Percentiles rank a stretch among this genome's conserved stretches.
Conservation (phyloP, 1,140 invertebrate genomes). For the Ectropis grisescens region DNA sequence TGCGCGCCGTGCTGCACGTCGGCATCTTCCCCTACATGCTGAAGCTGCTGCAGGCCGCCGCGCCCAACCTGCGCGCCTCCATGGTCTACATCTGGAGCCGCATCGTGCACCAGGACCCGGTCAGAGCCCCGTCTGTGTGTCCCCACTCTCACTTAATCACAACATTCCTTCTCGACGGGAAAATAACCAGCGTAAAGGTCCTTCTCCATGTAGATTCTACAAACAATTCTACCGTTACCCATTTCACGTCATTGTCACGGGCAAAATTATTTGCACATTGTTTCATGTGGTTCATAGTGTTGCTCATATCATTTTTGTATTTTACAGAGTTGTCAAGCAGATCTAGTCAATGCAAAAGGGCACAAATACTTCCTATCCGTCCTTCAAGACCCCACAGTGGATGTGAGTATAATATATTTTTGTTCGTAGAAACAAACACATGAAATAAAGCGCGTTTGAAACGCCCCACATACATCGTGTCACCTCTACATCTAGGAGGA, state of each 20-base stretch:
- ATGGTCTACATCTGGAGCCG: slow-evolving; percentile 99
- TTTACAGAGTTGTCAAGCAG: slow-evolving; percentile 90
- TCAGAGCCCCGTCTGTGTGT: slow-evolving; percentile 30
- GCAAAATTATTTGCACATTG: too few species aligned
- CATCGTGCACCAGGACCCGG: slow-evolving; percentile 96
- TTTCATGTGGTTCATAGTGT: slow-evolving; percentile 3
- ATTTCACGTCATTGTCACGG: too few species aligned
- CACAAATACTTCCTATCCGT: slow-evolving; percentile 96
- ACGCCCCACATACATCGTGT: too few species aligned
- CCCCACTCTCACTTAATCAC: too few species aligned
- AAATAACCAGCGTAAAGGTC: too few species aligned
- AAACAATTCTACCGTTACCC: too few species aligned
- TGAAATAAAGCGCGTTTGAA: too few species aligned
- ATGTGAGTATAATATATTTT: too few species aligned
- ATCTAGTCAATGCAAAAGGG: slow-evolving; percentile 94
- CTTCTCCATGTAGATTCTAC: too few species aligned
- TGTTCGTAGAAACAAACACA: slow-evolving; percentile 2
- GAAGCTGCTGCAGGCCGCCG: slow-evolving; percentile 94
- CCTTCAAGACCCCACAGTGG: slow-evolving; percentile 86
- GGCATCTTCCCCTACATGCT: slow-evolving; percentile 99
- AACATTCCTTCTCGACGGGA: too few species aligned
- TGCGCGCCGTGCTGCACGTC: slow-evolving; percentile 95
- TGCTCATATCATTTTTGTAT: too few species aligned
- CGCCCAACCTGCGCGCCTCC: slow-evolving; percentile 90
- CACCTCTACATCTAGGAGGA: too few species aligned